These are phyloP conservation scores for Falco rusticolus DNA, from an alignment of 2,797 vertebrate species.

Conservation along the genomic window DNA sequence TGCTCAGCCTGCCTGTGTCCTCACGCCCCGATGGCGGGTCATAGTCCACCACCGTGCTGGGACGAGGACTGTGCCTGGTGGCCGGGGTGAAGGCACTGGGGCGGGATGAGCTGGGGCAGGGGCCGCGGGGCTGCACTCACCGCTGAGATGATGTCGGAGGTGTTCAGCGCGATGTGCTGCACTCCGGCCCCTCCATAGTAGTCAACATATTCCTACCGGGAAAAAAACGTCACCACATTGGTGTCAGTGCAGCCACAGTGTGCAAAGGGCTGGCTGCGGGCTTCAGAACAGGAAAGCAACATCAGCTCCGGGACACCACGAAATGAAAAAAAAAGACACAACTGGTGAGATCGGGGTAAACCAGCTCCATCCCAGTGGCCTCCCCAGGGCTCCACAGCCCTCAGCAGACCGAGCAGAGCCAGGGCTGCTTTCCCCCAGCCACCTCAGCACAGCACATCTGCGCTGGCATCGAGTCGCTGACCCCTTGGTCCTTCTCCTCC, in stretches of 20 bases:
- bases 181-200: constrained; percentile 94
- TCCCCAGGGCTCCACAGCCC: background rate
- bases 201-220: constrained; percentile 90
- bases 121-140: constrained; percentile 74
- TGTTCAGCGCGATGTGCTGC: constrained; percentile 96
- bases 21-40: fast-evolving
- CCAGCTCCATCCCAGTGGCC: fast-evolving
- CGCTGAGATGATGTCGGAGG: constrained; percentile 88
- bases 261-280: background rate
- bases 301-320: background rate
- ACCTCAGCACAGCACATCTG: background rate
- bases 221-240: background rate
- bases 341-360: background rate
- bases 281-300: background rate
- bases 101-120: background rate
- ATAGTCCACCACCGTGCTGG: background rate
- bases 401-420: background rate
- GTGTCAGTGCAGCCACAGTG: background rate
- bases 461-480: background rate
- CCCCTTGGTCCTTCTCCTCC: background rate
- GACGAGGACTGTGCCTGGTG: fast-evolving
- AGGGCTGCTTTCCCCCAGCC: background rate
- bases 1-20: fast-evolving
- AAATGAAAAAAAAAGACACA: background rate
- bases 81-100: fast-evolving